Base-by-base conservation (phyloP, 2,888 invertebrate genomes). In the Plemyria rubiginata region DNA sequence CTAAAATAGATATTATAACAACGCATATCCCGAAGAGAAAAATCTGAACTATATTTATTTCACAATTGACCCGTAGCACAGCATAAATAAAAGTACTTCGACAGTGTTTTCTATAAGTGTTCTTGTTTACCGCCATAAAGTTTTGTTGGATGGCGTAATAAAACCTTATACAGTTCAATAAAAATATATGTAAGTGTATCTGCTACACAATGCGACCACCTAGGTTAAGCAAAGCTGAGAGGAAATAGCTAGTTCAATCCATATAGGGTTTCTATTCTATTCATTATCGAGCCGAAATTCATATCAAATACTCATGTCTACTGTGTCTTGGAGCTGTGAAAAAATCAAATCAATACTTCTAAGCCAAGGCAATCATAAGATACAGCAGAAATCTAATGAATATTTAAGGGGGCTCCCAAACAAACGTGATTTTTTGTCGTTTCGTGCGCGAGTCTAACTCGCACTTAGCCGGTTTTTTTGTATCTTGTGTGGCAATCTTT, bases 141-240 rank as follows among this genome's bases (percentile, higher is more conserved):
- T 78, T 83, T 81, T 83, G 82, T 85, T 75, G 77, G 75, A 83
- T 77, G 77, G 76, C 76, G 86, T 78, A 80, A 79, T 90, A 86
- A 89, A 89, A 86, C 81, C 79, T 79, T 85, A 85, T 82, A 82
- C 77, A 79, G 79, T 80, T 82, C 83, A 86, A 89, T 89, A 87
- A 86, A 88, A 87, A 81, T 81, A 84, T 84, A 84, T 84, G 81
- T 83, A 32, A 36, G 77, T 85, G 79, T 85, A 82, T 83, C 79
- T 81, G 77, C 77, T 50, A 45, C 78, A 76, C 80, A 83, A 83
- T 81, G 78, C 78, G 81, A 76, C 84, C 82, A 90, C 89, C 90
- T 84, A 88, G 85, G 81, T 76, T 79, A 81, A 70, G 50, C 56
- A 40, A 28, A 48, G 41, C 22, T 22, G 15, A 12, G 15, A 43